Conservation (phyloP, 2,888 invertebrate species). For the Drosophila rubida region DNA sequence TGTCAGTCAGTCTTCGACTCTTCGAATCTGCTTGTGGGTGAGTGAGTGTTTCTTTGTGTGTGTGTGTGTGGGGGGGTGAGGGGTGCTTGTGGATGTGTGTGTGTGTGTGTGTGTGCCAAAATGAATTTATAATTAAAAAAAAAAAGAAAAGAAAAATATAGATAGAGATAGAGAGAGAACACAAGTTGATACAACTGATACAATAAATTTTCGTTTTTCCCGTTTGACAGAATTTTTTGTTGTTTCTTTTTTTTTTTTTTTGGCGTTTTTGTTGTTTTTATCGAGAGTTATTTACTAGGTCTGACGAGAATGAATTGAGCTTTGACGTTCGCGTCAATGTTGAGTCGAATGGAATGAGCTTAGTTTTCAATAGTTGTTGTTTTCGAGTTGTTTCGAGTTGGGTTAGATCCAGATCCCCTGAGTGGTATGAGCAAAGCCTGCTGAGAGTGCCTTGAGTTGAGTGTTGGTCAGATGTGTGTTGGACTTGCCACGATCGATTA, state of each 20-base stretch:
- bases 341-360: conserved; percentile 26
- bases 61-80: not conserved
- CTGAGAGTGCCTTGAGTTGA: conserved; percentile 16
- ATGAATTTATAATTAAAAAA: conserved; percentile 9
- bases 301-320: conserved; percentile 28
- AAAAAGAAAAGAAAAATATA: conserved; percentile 1
- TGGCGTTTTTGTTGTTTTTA: not conserved
- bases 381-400: not conserved
- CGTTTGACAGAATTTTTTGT: not conserved
- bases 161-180: conserved; percentile 8
- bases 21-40: too few relatives aligned
- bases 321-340: conserved; percentile 35
- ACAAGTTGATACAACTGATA: conserved; percentile 1
- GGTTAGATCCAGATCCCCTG: conserved; percentile 14
- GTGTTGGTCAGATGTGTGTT: not conserved
- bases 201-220: conserved; percentile 3
- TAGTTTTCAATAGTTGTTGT: conserved; percentile 14
- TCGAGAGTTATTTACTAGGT: conserved; percentile 2
- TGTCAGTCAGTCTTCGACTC: too few relatives aligned
- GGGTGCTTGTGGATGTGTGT: not conserved
- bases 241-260: not conserved
- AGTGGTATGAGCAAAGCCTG: conserved; percentile 38
- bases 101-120: conserved; percentile 25
- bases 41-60: not conserved
- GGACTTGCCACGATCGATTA: not conserved